Conservation (phyloP, 1,140 invertebrate species). For the Monochamus saltuarius region DNA sequence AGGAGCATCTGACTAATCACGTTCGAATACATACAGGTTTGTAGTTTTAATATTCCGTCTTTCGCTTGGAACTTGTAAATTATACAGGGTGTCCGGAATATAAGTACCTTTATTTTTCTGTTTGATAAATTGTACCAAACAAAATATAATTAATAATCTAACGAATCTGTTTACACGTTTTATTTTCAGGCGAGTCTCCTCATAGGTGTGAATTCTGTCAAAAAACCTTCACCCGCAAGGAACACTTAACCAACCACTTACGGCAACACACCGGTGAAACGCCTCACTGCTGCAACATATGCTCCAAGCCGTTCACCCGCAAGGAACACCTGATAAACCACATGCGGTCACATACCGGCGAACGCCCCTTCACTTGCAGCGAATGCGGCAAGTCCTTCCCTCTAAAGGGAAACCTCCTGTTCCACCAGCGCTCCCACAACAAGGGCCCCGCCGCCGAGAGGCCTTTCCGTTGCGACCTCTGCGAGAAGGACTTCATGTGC, state of each 20-base stretch:
- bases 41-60: too few relatives aligned
- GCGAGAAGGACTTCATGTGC: slow-evolving; percentile 95
- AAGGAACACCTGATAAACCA: slow-evolving; percentile 75
- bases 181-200: slow-evolving; percentile 75
- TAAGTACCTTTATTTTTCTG: too few relatives aligned
- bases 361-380: slow-evolving; percentile 76
- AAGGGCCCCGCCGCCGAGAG: slow-evolving; percentile 81
- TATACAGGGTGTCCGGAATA: too few relatives aligned
- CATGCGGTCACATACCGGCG: slow-evolving; percentile 85
- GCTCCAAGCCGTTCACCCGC: slow-evolving; percentile 66
- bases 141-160: too few relatives aligned
- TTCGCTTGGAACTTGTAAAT: too few relatives aligned
- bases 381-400: slow-evolving; percentile 87
- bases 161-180: too few relatives aligned
- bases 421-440: slow-evolving; percentile 94
- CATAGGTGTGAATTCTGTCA: slow-evolving; percentile 81
- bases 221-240: slow-evolving; percentile 79
- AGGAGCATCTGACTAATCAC: slow-evolving; percentile 78
- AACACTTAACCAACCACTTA: slow-evolving; percentile 78
- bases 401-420: slow-evolving; percentile 80
- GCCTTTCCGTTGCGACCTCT: slow-evolving; percentile 93
- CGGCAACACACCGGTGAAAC: slow-evolving; percentile 70
- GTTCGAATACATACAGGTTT: slow-evolving; percentile 72
- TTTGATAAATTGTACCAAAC: too few relatives aligned
- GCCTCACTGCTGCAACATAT: slow-evolving; percentile 72